Base-by-base conservation (phyloP, 2,797 vertebrate genomes). In the Champsocephalus gunnari region DNA sequence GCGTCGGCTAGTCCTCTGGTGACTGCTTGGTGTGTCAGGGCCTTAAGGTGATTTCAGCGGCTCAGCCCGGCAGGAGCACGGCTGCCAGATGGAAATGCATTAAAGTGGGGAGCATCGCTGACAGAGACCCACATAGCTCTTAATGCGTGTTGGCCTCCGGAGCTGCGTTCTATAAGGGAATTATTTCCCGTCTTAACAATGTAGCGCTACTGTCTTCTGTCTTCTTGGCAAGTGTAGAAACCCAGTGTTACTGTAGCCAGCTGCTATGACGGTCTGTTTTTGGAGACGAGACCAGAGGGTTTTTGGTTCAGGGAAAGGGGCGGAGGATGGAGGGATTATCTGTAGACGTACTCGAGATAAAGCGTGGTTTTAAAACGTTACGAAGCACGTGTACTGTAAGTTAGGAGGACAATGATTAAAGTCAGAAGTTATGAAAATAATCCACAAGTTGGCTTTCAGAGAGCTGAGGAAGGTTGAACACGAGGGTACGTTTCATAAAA, bases 271-370 rank as follows among this genome's bases (percentile, higher is more conserved):
- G 82, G 87, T 84, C 81, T 41, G 34, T 38, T 38, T 28, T 38
- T 38, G 47, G 54, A 76, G 73, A 82, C 60, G 64, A 81, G 83
- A 70, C 71, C 81, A 72, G 76, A 88, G 78, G 81, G 64, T 73
- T 74, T 76, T 81, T 77, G 75, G 58, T 63, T 24, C 12, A 8
- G 58, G 66, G 73, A 71, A 59, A 0, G 9, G n/a, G 82, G 80
- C 57, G 75, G 85, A 86, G 75, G 89, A 92, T 73, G 80, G 88
- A 92, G 87, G 77, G 82, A 83, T 73, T 16, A 64, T 60, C 55
- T 71, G 14, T 59, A 65, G 48, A 72, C 57, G 60, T 75, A 66
- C 24, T 60, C 19, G 19, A 62, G 65, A 62, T 38, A 53, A 66
- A 73, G 76, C 28, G 71, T 3, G 60, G 66, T 75, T 72, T 71